Evolutionary conservation across 2,888 invertebrate species (phyloP).

Genomic region (Caenorhabditis doughertyi): DNA sequence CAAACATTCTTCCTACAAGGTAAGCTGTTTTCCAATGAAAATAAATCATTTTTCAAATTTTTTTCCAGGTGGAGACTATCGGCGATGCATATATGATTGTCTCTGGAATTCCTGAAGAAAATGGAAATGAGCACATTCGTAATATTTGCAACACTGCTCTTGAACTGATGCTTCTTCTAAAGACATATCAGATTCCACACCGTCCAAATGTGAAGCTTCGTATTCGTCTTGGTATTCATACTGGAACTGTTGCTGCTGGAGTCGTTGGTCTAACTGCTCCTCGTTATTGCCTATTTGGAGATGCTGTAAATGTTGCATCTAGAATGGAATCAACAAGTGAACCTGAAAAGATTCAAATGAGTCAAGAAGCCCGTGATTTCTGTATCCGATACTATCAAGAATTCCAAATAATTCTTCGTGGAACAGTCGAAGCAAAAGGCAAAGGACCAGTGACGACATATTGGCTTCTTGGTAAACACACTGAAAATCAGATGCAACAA

Average conservation of each 20-base stretch:
- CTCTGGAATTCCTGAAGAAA: slow-evolving; percentile 80
- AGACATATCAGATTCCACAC: slow-evolving; percentile 77
- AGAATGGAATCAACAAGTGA: slow-evolving; percentile 80
- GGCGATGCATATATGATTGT: slow-evolving; percentile 82
- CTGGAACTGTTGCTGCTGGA: slow-evolving; percentile 80
- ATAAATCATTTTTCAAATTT: neutral
- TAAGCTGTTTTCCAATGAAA: slow-evolving; percentile 2
- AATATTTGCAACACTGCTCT: slow-evolving; percentile 77
- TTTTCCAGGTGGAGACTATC: slow-evolving; percentile 78
- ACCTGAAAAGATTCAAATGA: slow-evolving; percentile 80
- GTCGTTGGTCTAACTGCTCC: slow-evolving; percentile 81
- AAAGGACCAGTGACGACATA: slow-evolving; percentile 78
- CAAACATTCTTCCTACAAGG: slow-evolving; percentile 73
- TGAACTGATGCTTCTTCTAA: slow-evolving; percentile 77
- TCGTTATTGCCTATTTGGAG: slow-evolving; percentile 82
- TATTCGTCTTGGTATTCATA: slow-evolving; percentile 80
- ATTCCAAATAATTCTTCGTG: slow-evolving; percentile 74
- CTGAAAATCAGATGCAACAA: slow-evolving; percentile 49
- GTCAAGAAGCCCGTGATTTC: slow-evolving; percentile 67
- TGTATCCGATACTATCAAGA: slow-evolving; percentile 74
- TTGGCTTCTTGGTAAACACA: slow-evolving; percentile 75
- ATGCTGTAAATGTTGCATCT: slow-evolving; percentile 81
- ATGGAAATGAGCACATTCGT: slow-evolving; percentile 78
- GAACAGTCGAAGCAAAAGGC: slow-evolving; percentile 80
- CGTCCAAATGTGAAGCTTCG: slow-evolving; percentile 71